Evolutionary conservation across 2,797 vertebrate species (phyloP).

Genomic region (Echeneis naucrates): DNA sequence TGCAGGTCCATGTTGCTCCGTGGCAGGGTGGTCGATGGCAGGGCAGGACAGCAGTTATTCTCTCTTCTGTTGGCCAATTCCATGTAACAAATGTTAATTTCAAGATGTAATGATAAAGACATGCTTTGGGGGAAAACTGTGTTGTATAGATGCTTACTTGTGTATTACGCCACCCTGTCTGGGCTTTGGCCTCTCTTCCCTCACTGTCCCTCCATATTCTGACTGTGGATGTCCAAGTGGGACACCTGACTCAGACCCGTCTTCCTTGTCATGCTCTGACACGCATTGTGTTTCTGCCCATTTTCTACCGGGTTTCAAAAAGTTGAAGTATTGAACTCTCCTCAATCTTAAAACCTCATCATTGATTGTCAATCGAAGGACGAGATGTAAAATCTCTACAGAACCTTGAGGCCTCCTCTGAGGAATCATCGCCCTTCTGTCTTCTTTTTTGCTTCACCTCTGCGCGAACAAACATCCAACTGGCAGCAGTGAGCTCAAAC

Average conservation of each 20-base stretch:
- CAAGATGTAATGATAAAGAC: neutral
- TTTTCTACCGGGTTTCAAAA: neutral
- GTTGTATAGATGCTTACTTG: neutral
- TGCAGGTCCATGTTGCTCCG: neutral
- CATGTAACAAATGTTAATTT: neutral
- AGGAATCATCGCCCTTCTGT: neutral
- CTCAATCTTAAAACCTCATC: neutral
- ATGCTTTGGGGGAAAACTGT: neutral
- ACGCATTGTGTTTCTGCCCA: neutral
- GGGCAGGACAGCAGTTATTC: slow-evolving; percentile 16
- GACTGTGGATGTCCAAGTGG: neutral
- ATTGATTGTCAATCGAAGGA: neutral
- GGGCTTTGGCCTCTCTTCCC: neutral
- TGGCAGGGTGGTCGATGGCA: neutral
- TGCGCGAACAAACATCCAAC: neutral
- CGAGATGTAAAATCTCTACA: neutral
- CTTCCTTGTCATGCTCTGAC: neutral
- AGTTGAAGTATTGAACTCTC: neutral
- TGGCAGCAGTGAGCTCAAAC: neutral
- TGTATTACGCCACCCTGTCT: slow-evolving; percentile 20
- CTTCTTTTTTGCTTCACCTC: neutral
- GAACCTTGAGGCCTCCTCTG: neutral
- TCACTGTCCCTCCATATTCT: neutral
- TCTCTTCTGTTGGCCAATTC: slow-evolving; percentile 1
- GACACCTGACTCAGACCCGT: neutral